These are phyloP conservation scores for Dissostichus mawsoni DNA, from an alignment of 2,113 vertebrate genomes.

Conservation along the genomic window DNA sequence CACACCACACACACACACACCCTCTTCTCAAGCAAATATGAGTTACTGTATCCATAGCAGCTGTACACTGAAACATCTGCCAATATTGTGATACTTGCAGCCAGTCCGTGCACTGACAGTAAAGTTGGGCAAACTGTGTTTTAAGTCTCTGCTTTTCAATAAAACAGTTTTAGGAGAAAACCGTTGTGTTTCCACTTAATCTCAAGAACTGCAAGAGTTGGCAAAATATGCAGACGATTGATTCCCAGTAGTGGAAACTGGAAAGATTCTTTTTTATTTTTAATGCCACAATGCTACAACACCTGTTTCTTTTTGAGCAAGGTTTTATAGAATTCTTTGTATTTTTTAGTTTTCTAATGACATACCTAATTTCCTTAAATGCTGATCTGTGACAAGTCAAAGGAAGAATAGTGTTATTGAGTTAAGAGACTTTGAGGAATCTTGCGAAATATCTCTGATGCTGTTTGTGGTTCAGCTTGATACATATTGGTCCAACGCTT, in stretches of 20 bases:
- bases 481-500: not conserved
- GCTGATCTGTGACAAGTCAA: not conserved
- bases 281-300: too few relatives aligned
- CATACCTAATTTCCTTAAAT: not conserved
- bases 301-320: too few relatives aligned
- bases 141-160: not conserved
- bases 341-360: not conserved
- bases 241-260: too few relatives aligned
- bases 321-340: too few relatives aligned
- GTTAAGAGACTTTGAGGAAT: not conserved
- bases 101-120: not conserved
- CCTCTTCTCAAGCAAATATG: conserved; percentile 1
- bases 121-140: not conserved
- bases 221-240: too few relatives aligned
- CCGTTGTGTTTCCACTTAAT: too few relatives aligned
- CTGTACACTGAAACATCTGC: conserved; percentile 6
- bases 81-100: not conserved
- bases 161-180: not conserved
- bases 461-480: not conserved
- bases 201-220: too few relatives aligned
- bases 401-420: not conserved
- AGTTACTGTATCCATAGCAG: conserved; percentile 18
- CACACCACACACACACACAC: conserved; percentile 11
- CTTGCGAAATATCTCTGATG: not conserved
- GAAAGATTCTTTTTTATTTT: too few relatives aligned